Evolutionary conservation across 1,140 invertebrate species (phyloP).

Genomic region (Littorina saxatilis): DNA sequence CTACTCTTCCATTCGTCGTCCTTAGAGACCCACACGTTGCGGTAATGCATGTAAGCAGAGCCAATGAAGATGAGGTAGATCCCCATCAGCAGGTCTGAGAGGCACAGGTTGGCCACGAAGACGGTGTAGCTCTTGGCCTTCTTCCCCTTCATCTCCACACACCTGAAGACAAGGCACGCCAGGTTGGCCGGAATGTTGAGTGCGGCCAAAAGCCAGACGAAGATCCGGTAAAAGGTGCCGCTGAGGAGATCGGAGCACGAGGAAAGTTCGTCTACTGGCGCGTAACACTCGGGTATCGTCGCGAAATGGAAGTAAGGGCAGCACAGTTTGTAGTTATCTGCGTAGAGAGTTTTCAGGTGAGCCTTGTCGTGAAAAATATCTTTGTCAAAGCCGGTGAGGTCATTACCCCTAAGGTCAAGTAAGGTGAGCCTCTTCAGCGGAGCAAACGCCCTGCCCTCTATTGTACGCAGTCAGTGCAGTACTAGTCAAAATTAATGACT

Average conservation of each 20-base stretch:
- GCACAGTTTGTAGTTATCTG: slow-evolving; percentile 51
- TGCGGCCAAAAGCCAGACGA: slow-evolving; percentile 48
- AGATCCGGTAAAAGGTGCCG: slow-evolving; percentile 36
- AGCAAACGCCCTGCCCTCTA: slow-evolving; percentile 23
- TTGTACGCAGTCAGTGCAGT: slow-evolving; percentile 2
- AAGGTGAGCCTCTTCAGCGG: background rate
- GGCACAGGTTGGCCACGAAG: slow-evolving; percentile 57
- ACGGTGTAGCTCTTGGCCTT: slow-evolving; percentile 39
- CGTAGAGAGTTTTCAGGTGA: slow-evolving; percentile 39
- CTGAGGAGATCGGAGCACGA: slow-evolving; percentile 53
- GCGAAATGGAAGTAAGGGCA: slow-evolving; percentile 37
- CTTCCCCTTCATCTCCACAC: slow-evolving; percentile 31
- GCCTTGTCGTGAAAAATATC: slow-evolving; percentile 41
- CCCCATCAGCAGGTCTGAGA: slow-evolving; percentile 68
- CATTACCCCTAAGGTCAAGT: slow-evolving; percentile 42
- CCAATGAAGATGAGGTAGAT: slow-evolving; percentile 67
- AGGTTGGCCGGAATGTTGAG: slow-evolving; percentile 52
- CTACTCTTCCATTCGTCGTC: slow-evolving; percentile 58
- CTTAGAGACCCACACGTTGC: slow-evolving; percentile 54
- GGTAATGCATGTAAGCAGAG: slow-evolving; percentile 55
- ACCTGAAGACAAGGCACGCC: slow-evolving; percentile 45
- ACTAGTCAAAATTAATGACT: slow-evolving; percentile 28
- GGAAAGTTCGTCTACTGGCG: slow-evolving; percentile 47
- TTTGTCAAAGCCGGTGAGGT: slow-evolving; percentile 31
- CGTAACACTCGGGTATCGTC: slow-evolving; percentile 43